A percentile compares a stretch with the other conserved stretches of the same genome.
These are phyloP conservation scores for Chamaea fasciata DNA, from an alignment of 2,113 vertebrate genomes.

Conservation along the genomic window DNA sequence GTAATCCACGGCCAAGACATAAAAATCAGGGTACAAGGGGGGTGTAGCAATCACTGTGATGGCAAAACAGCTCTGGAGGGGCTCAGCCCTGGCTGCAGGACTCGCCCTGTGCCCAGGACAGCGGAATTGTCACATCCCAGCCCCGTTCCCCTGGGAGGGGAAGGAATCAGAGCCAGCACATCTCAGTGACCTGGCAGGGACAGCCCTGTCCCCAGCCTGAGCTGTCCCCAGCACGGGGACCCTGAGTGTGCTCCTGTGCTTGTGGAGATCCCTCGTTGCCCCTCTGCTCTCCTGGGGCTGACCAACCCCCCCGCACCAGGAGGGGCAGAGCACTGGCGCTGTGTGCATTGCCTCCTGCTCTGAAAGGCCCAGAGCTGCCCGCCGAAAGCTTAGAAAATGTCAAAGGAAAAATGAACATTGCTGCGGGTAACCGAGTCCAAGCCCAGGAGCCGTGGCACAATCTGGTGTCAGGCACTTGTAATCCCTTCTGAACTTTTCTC, in stretches of 20 bases:
- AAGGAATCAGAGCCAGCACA: neutral
- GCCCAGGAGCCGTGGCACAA: neutral
- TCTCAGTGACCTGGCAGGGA: neutral
- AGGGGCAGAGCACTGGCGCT: rapidly evolving
- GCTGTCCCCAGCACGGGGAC: neutral
- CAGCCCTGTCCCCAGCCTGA: neutral
- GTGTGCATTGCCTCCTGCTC: neutral
- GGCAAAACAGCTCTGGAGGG: neutral
- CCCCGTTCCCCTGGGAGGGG: neutral
- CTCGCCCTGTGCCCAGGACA: neutral
- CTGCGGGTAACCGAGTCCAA: neutral
- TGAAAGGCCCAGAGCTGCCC: rapidly evolving
- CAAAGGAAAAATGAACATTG: neutral
- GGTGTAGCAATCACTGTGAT: neutral
- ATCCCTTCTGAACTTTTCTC: neutral
- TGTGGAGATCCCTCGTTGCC: neutral
- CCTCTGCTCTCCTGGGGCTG: rapidly evolving
- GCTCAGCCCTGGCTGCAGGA: neutral
- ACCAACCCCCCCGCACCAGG: rapidly evolving
- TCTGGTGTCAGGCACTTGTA: neutral
- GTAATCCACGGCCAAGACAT: neutral
- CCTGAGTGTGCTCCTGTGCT: neutral
- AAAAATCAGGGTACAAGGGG: neutral
- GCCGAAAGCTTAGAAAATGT: neutral
- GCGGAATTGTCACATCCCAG: neutral